Base-by-base conservation (phyloP, 2,888 invertebrate species). In the Incurvaria masculella region DNA sequence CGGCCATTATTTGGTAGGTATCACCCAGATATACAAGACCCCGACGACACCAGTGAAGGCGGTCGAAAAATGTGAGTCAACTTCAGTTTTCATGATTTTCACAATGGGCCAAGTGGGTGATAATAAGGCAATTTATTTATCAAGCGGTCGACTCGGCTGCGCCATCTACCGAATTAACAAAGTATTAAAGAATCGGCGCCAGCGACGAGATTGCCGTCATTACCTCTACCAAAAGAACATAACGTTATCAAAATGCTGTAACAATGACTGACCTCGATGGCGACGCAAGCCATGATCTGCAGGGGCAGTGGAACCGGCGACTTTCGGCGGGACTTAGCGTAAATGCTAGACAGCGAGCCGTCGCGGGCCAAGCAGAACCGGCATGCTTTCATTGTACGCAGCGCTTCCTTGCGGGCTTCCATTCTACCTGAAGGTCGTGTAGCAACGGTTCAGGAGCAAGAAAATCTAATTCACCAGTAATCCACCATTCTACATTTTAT, bases 251-350 rank as follows among this genome's bases (percentile, higher is more conserved):
- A 49, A 38, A 47, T 44, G 48, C 23, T 45, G 50, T 55, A 46
- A 45, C 52, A 47, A 47, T n/a, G 52, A 53, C 61, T 72, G 82
- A 90, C 90, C 87, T 91, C 90, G 57, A 90, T 83, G 50, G 88
- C 83, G 54, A 87, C 81, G 63, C 87, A 87, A 46, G 89, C 86
- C 83, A 90, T 85, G 60, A 90, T 86, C 76, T 90, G 89, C 57
- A 89, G 67, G 48, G 86, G 80, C 57, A 90, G 75, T 56, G 87
- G 84, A 56, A 86, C 82, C 51, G 80, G 71, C 59, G 82, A 81
- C 66, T 84, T 86, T 58, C 74, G 70, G 52, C 76, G 68, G 55
- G 69, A 76, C 58, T 78, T 80, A 57, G 85, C 82, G 65, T 86
- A 88, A 62, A 91, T 84, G 66, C 81, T 86, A 54, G 75, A 79